These are phyloP conservation scores for Bombus waltoni DNA, from an alignment of 1,140 invertebrate species.

Conservation along the genomic window DNA sequence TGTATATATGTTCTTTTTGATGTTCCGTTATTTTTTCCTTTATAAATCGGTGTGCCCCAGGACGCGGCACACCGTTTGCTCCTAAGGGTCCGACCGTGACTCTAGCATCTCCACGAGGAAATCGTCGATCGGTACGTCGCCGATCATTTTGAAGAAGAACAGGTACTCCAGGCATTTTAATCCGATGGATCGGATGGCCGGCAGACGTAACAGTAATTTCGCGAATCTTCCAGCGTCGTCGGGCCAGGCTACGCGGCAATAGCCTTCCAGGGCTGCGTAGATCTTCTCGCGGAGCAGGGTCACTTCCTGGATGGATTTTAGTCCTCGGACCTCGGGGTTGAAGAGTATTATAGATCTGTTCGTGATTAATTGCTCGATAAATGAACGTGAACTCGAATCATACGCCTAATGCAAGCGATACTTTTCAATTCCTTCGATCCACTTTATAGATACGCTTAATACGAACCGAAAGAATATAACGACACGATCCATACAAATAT, in stretches of 20 bases:
- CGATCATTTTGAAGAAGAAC: conserved; percentile 96
- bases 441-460: too few relatives aligned
- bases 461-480: too few relatives aligned
- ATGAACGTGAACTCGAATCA: not conserved
- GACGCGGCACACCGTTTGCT: conserved; percentile 77
- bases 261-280: conserved; percentile 97
- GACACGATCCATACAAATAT: too few relatives aligned
- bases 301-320: conserved; percentile 92
- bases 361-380: not conserved
- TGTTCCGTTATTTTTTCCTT: conserved; percentile 24
- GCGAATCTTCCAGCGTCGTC: conserved; percentile 97
- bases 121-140: conserved; percentile 88
- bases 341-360: conserved; percentile 94
- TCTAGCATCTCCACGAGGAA: conserved; percentile 89
- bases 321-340: conserved; percentile 97
- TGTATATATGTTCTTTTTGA: not conserved
- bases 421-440: too few relatives aligned
- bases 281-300: conserved; percentile 96
- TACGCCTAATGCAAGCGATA: too few relatives aligned
- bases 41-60: conserved; percentile 77
- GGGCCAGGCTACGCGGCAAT: conserved; percentile 93
- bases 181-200: conserved; percentile 96
- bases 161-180: conserved; percentile 97
- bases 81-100: conserved; percentile 83
- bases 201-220: conserved; percentile 95